Evolutionary conservation across 2,113 vertebrate genomes (phyloP).

Genomic region (Grallaria varia): DNA sequence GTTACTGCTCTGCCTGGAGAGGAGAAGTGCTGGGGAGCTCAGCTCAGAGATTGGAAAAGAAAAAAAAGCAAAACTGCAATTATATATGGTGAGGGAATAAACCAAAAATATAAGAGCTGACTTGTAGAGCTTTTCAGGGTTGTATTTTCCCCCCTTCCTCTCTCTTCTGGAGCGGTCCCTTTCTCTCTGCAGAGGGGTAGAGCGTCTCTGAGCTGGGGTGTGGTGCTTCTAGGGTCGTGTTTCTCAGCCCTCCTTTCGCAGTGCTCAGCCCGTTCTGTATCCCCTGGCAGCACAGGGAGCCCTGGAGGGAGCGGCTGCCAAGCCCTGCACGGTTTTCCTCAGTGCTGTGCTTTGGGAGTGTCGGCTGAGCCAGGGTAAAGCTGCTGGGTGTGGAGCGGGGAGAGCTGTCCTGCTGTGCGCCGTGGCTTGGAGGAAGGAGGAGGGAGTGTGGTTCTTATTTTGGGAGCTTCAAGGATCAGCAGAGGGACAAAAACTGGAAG

Average conservation of each 20-base stretch:
- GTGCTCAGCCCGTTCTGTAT: not conserved
- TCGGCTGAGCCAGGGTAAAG: not conserved
- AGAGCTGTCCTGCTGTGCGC: not conserved
- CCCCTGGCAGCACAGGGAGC: not conserved
- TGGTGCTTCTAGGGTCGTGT: not conserved
- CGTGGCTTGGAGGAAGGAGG: not conserved
- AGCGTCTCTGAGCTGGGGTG: not conserved
- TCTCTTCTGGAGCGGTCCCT: not conserved
- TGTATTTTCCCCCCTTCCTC: accelerated
- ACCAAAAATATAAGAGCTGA: not conserved
- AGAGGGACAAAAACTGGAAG: not conserved
- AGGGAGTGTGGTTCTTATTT: not conserved
- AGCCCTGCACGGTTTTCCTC: not conserved
- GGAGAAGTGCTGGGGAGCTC: not conserved
- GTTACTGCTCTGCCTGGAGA: not conserved
- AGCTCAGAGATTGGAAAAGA: not conserved
- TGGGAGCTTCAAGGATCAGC: not conserved
- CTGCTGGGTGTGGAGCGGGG: not conserved
- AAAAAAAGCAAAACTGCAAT: not conserved
- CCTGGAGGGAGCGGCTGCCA: not conserved
- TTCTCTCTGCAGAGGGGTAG: not conserved
- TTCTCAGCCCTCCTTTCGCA: accelerated
- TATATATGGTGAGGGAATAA: not conserved
- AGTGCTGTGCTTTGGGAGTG: accelerated
- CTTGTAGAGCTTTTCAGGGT: not conserved